Conservation (phyloP, 1,140 invertebrate species). For the Lordiphosa collinella region DNA sequence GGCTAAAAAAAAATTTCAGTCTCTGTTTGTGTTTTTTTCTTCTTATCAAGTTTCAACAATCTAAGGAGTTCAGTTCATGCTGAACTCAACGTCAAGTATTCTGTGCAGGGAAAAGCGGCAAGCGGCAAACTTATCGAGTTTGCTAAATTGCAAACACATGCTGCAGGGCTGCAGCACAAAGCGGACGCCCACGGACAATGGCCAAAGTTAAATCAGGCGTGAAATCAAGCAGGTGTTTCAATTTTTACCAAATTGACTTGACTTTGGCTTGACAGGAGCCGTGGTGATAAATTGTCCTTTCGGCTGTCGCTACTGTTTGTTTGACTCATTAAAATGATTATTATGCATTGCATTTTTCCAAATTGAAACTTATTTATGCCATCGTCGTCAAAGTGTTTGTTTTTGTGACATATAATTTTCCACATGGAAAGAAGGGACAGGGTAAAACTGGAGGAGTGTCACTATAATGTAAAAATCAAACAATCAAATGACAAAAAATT, state of each 20-base stretch:
- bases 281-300: constrained; percentile 45
- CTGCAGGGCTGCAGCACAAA: constrained; percentile 39
- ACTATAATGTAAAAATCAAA: constrained; percentile 52
- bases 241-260: constrained; percentile 76
- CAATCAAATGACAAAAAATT: constrained; percentile 47
- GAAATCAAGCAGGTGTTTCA: constrained; percentile 77
- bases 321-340: constrained; percentile 71
- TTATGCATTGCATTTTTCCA: constrained; percentile 65
- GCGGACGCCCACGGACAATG: constrained; percentile 48
- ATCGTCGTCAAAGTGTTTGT: constrained; percentile 23
- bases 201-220: constrained; percentile 73
- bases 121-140: constrained; percentile 64
- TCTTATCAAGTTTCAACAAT: constrained; percentile 56
- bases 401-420: constrained; percentile 52
- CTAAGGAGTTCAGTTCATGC: constrained; percentile 37
- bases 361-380: constrained; percentile 73
- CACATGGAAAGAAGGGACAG: constrained; percentile 36
- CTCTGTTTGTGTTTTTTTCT: neutral
- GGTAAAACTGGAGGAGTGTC: constrained; percentile 9
- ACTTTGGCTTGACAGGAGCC: constrained; percentile 16
- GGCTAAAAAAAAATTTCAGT: constrained; percentile 23
- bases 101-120: constrained; percentile 19
- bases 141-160: constrained; percentile 77
- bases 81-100: constrained; percentile 60
- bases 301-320: constrained; percentile 40